A percentile compares a stretch with the other conserved stretches of the same genome.
Conservation (phyloP, 2,888 invertebrate genomes). For the Drosophila phalerata region DNA sequence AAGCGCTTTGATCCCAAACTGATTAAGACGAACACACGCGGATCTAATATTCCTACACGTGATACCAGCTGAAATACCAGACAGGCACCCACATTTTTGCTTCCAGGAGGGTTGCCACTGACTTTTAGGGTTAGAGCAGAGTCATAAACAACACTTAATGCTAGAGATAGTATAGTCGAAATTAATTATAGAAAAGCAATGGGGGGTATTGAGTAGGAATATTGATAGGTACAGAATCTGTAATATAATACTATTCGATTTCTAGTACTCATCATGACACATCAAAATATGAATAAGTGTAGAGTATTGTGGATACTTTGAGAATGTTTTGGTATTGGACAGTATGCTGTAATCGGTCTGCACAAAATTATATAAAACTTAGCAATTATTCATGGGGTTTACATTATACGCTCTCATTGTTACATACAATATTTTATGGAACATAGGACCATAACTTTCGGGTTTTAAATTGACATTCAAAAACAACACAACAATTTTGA, state of each 20-base stretch:
- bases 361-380: too few relatives aligned
- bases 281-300: background rate
- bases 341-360: too few relatives aligned
- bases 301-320: too few relatives aligned
- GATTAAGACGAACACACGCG: background rate
- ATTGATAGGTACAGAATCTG: background rate
- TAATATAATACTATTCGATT: background rate
- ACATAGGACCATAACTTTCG: too few relatives aligned
- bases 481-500: too few relatives aligned
- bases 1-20: conserved; percentile 3
- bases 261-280: background rate
- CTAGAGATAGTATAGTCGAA: background rate
- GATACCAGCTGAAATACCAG: background rate
- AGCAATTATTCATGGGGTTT: too few relatives aligned
- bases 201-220: background rate
- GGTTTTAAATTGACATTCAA: too few relatives aligned
- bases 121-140: too few relatives aligned
- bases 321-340: too few relatives aligned
- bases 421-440: too few relatives aligned
- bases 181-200: background rate
- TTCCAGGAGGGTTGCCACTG: background rate
- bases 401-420: too few relatives aligned
- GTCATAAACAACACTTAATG: background rate
- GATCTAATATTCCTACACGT: background rate
- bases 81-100: background rate